Base-by-base conservation (phyloP, 2,797 vertebrate species). In the Gallinago stenura region DNA sequence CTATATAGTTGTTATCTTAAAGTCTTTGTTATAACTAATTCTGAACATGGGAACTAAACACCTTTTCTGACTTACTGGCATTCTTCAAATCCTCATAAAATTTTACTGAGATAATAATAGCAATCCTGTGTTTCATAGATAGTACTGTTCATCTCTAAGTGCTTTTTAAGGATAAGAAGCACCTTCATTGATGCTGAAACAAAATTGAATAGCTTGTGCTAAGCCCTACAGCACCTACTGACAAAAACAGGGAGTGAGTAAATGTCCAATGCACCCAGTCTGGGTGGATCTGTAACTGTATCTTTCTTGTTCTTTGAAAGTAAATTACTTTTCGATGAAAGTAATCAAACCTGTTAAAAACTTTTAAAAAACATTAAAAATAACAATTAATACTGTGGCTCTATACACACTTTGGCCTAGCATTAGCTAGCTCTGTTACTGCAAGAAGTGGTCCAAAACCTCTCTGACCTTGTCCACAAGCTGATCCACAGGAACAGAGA, bases 61-160 rank as follows among this genome's bases (percentile, higher is more conserved):
- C 5, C 0, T 66, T 54, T 77, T 91, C 68, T 71, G 5, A 46
- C 41, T 86, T 95, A 53, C 25, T 84, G 57, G 62, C 60, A 15
- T 81, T 90, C 69, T 94, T 89, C n/a, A 91, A 85, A 72, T 79
- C 22, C 48, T 94, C 64, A 76, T 96, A 61, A 92, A 95, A 95
- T n/a, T 58, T 81, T 88, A 37, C 85, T 51, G 86, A 95, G 85
- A 61, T 93, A 94, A 73, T 93, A 93, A 84, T 45, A 89, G 46
- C n/a, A 76, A 37, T 95, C 26, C 7, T 79, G 54, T 30, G 20
- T 89, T 94, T 46, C 65, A 62, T 21, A 68, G 58, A 62, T 90
- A 89, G 58, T 48, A 45, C 18, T 46, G 80, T 84, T 94, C 62
- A 77, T 69, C 35, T 84, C 80, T 60, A 89, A 93, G 80, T 79